Conservation (phyloP, 2,113 vertebrate species). For the Symphodus melops region DNA sequence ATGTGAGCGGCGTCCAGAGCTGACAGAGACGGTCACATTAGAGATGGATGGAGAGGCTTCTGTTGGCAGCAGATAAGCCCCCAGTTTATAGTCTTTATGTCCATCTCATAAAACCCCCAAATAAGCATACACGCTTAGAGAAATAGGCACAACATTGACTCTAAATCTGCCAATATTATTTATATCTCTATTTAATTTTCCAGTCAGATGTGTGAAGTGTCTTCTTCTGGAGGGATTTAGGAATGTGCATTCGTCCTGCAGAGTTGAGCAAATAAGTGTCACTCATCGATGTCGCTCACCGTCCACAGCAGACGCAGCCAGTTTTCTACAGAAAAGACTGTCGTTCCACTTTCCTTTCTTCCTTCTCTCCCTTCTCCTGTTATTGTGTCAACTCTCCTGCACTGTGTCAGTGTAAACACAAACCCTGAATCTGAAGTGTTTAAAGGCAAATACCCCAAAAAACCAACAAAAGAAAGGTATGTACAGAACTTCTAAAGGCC, state of each 20-base stretch:
- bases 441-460: no score
- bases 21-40: constrained; percentile 27
- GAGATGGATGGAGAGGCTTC: constrained; percentile 40
- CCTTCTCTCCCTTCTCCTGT: not conserved
- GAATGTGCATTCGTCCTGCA: not conserved
- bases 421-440: no score
- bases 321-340: not conserved
- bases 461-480: no score
- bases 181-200: not conserved
- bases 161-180: not conserved
- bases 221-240: not conserved
- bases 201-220: not conserved
- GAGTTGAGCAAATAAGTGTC: not conserved
- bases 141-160: constrained; percentile 7
- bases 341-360: not conserved
- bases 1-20: constrained; percentile 1
- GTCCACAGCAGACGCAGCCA: not conserved
- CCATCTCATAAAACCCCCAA: constrained; percentile 15
- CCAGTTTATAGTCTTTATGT: not conserved
- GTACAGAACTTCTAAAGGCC: no score
- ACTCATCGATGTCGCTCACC: not conserved
- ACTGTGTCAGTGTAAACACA: no score
- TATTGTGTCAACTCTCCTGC: not conserved
- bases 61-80: constrained; percentile 49
- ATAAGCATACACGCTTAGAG: not conserved